Base-by-base conservation (phyloP, 2,797 vertebrate genomes). In the Epinephelus coioides region DNA sequence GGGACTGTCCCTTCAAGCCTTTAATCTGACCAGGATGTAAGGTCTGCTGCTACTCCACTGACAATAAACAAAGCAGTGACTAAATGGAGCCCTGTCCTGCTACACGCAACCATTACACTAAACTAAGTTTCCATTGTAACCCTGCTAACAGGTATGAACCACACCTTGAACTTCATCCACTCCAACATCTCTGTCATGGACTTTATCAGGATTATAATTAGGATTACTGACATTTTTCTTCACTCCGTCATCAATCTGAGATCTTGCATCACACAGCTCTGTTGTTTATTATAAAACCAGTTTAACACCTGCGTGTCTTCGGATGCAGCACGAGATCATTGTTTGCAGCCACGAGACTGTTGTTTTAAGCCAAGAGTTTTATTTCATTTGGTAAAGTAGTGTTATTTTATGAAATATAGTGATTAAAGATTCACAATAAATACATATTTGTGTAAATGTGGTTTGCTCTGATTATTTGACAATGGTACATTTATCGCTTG, bases 21-120 rank as follows among this genome's bases (percentile, higher is more conserved):
- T 72, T 76, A 69, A 79, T 53, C 59, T 43, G n/a, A 76, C 30
- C 34, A 82, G 73, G 63, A 85, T 76, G 64, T 40, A 25, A 61
- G 27, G 67, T 21, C 50, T 21, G 43, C 34, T 14, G 40, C 55
- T 62, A 56, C 25, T 46, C 27, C 74, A 18, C 54, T 47, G 30
- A 57, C 23, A 13, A 47, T 15, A 27, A 57, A 59, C 46, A 57
- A 21, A 23, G 34, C 53, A 40, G 60, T 5, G 27, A 18, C 38
- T 38, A 11, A 46, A 27, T 21, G 17, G 27, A 50, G 14, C 21
- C 0, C 15, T 19, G 25, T 6, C 1, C 49, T 55, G 56, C 43
- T n/a, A 40, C n/a, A n/a, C 13, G 4, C 1, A 46, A 15, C 19
- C 50, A 7, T 14, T 15, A 54, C 9, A 25, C 54, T 57, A 14